phyloP scores from a whole-genome alignment of 2,888 invertebrate genomes.

The Heliconius charithonia region DNA sequence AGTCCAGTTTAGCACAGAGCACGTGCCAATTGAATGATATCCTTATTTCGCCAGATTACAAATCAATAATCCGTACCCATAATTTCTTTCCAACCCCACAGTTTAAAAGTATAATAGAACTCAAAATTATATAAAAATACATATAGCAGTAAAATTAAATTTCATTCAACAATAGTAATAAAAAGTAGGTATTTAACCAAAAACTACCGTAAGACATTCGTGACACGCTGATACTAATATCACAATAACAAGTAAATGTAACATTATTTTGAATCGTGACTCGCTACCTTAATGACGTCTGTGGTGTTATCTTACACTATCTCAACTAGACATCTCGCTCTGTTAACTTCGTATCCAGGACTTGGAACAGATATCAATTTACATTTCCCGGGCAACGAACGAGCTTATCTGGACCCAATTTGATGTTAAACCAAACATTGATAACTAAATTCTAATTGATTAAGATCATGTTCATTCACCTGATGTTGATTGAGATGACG shows the following conservation, averaged over 20 bases:
- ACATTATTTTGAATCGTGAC: slow-evolving; percentile 20
- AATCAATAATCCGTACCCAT: no score
- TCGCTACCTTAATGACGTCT: slow-evolving; percentile 25
- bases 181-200: no score
- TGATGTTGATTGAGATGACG: background rate
- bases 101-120: no score
- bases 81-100: no score
- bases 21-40: no score
- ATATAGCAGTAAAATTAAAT: no score
- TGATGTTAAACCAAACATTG: slow-evolving; percentile 3
- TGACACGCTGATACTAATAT: background rate
- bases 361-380: slow-evolving; percentile 24
- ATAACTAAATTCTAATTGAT: slow-evolving; percentile 12
- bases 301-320: slow-evolving; percentile 28
- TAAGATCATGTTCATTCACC: slow-evolving; percentile 3
- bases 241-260: slow-evolving; percentile 12
- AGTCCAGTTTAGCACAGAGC: no score
- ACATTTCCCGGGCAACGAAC: slow-evolving; percentile 28
- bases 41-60: no score
- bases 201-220: no score
- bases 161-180: no score
- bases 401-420: slow-evolving; percentile 25
- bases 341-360: slow-evolving; percentile 19
- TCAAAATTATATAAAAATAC: no score
- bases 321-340: background rate